phyloP scores from a whole-genome alignment of 1,140 invertebrate genomes.

The Penaeus vannamei region DNA sequence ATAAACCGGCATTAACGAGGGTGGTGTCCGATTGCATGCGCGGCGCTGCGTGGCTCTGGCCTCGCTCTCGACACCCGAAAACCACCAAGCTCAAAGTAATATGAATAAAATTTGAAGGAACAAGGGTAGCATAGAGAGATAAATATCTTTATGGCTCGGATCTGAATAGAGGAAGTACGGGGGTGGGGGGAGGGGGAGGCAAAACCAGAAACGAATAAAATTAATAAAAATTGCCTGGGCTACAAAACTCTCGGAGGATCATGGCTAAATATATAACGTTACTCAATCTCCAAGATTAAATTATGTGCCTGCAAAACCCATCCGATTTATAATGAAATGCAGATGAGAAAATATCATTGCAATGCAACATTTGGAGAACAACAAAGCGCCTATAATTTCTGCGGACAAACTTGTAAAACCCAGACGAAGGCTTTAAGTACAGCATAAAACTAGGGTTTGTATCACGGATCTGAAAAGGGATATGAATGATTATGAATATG shows the following conservation, averaged over 20 bases:
- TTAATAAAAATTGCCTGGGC: too few species aligned
- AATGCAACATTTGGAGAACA: constrained; percentile 52
- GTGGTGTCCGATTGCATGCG: constrained; percentile 58
- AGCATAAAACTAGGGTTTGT: constrained; percentile 56
- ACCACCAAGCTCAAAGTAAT: too few species aligned
- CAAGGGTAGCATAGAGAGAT: constrained; percentile 4
- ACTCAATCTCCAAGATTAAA: constrained; percentile 30
- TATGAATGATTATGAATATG: constrained; percentile 60
- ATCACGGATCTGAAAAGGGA: constrained; percentile 54
- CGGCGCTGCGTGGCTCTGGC: constrained; percentile 34
- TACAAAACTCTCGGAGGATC: too few species aligned
- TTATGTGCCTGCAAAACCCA: constrained; percentile 35
- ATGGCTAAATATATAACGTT: too few species aligned
- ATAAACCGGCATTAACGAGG: constrained; percentile 65
- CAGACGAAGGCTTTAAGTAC: constrained; percentile 48
- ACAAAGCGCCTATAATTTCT: constrained; percentile 53
- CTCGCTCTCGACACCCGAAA: too few species aligned
- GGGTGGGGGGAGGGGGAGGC: not conserved
- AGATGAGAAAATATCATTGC: constrained; percentile 58
- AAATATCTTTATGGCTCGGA: constrained; percentile 24
- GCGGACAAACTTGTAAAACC: constrained; percentile 46
- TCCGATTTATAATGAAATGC: constrained; percentile 57
- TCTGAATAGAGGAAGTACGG: constrained; percentile 13
- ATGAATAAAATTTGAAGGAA: constrained; percentile 2
- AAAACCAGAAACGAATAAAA: too few species aligned